Conservation (phyloP, 1,140 invertebrate genomes). For the Doryteuthis pealeii region DNA sequence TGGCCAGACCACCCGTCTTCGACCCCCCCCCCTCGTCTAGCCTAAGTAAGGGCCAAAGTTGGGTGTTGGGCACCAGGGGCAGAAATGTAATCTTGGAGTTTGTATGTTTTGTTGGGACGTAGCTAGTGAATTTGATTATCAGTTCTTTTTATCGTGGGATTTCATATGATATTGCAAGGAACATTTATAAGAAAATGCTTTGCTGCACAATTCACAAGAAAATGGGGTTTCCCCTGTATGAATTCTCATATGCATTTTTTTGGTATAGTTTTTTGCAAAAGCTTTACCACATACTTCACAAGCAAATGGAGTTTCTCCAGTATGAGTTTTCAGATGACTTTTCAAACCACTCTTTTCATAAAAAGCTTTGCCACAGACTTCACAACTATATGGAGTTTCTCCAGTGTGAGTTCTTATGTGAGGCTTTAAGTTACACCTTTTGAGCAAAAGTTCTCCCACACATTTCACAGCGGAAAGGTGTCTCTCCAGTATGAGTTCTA, state of each 20-base stretch:
- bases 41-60: too few relatives aligned
- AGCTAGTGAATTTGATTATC: too few relatives aligned
- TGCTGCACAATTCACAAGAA: constrained; percentile 9
- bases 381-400: constrained; percentile 20
- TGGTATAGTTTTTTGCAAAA: constrained; percentile 50
- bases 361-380: constrained; percentile 17
- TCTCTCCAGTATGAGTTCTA: constrained; percentile 13
- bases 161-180: background rate
- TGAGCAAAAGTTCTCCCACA: constrained; percentile 18
- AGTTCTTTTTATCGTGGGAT: background rate
- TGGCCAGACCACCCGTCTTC: too few relatives aligned
- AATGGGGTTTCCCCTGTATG: constrained; percentile 13
- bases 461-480: constrained; percentile 13
- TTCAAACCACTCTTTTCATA: background rate
- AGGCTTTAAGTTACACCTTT: background rate
- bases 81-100: too few relatives aligned
- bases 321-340: constrained; percentile 29
- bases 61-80: too few relatives aligned
- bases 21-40: too few relatives aligned
- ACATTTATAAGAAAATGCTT: constrained; percentile 3
- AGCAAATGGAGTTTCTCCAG: constrained; percentile 36
- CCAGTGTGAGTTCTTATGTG: constrained; percentile 18
- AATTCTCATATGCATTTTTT: constrained; percentile 25
- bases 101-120: too few relatives aligned
- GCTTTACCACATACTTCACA: constrained; percentile 38